Conservation (phyloP, 2,888 invertebrate genomes). For the Macaria notata region DNA sequence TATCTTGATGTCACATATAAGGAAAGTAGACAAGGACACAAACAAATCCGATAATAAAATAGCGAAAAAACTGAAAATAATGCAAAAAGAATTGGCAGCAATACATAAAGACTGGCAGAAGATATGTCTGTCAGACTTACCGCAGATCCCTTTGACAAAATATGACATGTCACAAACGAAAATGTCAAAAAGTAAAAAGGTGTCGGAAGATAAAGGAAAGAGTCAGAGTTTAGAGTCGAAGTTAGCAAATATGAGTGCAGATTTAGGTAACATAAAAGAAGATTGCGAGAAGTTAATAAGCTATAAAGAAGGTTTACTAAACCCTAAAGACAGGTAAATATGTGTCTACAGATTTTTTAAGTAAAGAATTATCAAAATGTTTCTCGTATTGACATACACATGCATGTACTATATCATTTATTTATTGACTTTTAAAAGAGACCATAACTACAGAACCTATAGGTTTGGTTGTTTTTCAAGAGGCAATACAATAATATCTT, state of each 20-base stretch:
- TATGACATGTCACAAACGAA: neutral
- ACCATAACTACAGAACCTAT: too few relatives aligned
- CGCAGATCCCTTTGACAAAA: neutral
- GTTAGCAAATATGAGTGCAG: neutral
- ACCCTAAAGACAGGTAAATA: constrained; percentile 8
- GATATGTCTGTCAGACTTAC: constrained; percentile 2
- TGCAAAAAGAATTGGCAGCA: neutral
- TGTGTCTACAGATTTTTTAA: neutral
- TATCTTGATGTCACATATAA: too few relatives aligned
- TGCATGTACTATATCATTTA: too few relatives aligned
- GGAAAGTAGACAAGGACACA: neutral
- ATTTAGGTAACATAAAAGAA: constrained; percentile 1
- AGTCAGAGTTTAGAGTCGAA: neutral
- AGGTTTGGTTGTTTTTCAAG: too few relatives aligned
- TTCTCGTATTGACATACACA: too few relatives aligned
- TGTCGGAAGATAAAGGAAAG: constrained; percentile 1
- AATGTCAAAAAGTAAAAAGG: constrained; percentile 2
- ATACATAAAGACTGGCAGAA: constrained; percentile 6
- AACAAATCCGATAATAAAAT: neutral
- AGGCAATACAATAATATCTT: too few relatives aligned
- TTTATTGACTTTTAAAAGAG: too few relatives aligned
- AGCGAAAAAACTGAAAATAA: neutral
- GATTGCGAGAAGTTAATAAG: constrained; percentile 1
- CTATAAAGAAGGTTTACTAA: constrained; percentile 7
- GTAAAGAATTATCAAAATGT: too few relatives aligned